These are phyloP conservation scores for Amazona vittata DNA, from an alignment of 2,113 vertebrate genomes.

Conservation along the genomic window DNA sequence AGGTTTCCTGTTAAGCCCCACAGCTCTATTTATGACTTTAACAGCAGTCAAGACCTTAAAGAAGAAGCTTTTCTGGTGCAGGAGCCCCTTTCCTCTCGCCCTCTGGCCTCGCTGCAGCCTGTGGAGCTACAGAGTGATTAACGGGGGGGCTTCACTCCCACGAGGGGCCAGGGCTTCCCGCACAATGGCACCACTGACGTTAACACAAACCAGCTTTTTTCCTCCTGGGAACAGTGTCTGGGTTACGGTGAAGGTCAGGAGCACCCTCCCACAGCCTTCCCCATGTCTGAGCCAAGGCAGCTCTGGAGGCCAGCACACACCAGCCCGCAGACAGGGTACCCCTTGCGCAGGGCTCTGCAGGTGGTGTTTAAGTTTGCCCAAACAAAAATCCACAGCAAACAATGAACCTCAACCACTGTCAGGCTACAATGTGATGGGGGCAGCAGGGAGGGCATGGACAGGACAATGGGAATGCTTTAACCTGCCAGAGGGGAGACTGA, in stretches of 20 bases:
- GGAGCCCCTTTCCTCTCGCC: background rate
- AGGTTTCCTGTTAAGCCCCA: background rate
- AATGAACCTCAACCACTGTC: background rate
- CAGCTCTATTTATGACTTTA: background rate
- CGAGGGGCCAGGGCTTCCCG: rapidly evolving
- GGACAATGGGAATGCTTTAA: background rate
- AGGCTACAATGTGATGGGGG: background rate
- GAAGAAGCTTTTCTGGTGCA: background rate
- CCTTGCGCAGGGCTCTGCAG: background rate
- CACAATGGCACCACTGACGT: background rate
- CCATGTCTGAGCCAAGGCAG: background rate
- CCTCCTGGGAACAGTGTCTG: background rate
- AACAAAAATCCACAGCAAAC: rapidly evolving
- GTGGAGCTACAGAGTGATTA: background rate
- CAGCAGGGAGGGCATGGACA: background rate
- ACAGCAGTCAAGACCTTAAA: background rate
- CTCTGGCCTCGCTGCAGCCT: background rate
- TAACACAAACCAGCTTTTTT: background rate
- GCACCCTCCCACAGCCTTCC: background rate
- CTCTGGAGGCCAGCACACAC: background rate
- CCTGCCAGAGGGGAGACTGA: background rate
- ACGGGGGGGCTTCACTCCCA: background rate
- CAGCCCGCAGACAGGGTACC: background rate
- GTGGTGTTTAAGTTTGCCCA: background rate
- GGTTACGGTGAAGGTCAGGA: background rate